Base-by-base conservation (phyloP, 1,140 invertebrate species). In the Platyscapa corneri region DNA sequence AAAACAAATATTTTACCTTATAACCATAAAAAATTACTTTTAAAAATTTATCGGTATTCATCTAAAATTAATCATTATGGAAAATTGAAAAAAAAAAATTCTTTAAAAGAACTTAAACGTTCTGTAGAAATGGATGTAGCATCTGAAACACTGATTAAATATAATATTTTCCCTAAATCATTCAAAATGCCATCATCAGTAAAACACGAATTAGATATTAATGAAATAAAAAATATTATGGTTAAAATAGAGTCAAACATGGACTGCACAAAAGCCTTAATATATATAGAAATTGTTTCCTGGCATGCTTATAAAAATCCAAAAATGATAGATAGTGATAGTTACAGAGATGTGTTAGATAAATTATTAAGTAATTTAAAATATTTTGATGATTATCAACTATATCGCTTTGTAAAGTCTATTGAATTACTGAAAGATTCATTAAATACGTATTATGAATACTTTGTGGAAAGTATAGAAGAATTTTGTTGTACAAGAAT, bases 281-380 rank as follows among this genome's bases (percentile, higher is more conserved):
- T 87, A 10, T 85, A 83, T 37, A 76, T 90, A 27, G 84, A 87
- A 42, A 79, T 67, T 1, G 39, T 90, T 3, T 89, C 88, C 10
- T 87, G 84, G 49, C 84, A 88, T n/a, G 75, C 85, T 46, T 53
- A 27, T 53, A 7, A 42, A 18, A 80, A 77, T 64, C 6, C 16
- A 0, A 18, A n/a, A 34, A 70, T 20, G 12, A 30, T 88, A 0
- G 30, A 60, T 0, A n/a, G 53, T 32, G 0, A 27, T 1, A 30
- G 82, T 34, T 87, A 89, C 20, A 16, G 10, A 65, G 87, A 86
- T 42, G 92, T 95, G 75, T 90, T 94, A 7, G 89, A 93, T 85
- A 86, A 85, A 0, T 6, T 83, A 77, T 32, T 46, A 53, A 67
- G 67, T 32, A 12, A 64, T 7, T 16, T 12, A 27, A 18, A 12